Evolutionary conservation across 2,888 invertebrate genomes (phyloP).

Genomic region (Yponomeuta sedellus): DNA sequence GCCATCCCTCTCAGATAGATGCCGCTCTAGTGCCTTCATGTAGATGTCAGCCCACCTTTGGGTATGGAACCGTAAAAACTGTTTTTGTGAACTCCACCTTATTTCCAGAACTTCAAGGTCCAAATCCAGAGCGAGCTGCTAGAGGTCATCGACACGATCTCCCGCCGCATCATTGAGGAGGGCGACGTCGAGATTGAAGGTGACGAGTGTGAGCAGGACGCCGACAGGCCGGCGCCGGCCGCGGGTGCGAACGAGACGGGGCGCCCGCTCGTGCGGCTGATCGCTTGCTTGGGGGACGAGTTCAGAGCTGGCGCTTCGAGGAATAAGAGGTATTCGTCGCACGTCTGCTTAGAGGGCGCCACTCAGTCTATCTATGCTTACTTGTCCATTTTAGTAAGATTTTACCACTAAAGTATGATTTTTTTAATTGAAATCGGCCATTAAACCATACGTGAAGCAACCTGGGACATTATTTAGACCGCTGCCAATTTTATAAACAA

Average conservation of each 20-base stretch:
- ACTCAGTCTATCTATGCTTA: no score
- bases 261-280: constrained; percentile 50
- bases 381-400: no score
- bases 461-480: no score
- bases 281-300: constrained; percentile 53
- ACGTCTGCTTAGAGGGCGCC: no score
- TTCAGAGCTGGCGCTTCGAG: constrained; percentile 55
- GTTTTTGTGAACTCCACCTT: not conserved
- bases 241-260: constrained; percentile 39
- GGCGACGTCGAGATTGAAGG: constrained; percentile 46
- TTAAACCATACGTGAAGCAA: no score
- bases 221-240: constrained; percentile 17
- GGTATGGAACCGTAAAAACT: no score
- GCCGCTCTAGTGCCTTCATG: no score
- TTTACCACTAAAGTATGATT: no score
- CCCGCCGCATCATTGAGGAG: constrained; percentile 83
- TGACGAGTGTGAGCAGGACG: constrained; percentile 46
- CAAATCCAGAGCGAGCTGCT: constrained; percentile 89
- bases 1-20: no score
- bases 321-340: constrained; percentile 49
- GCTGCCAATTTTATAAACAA: no score
- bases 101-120: constrained; percentile 82
- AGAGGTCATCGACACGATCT: constrained; percentile 86
- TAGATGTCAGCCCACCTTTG: no score
- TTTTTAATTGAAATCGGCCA: no score